phyloP scores from a whole-genome alignment of 2,113 vertebrate genomes.

The Pterocles gutturalis region DNA sequence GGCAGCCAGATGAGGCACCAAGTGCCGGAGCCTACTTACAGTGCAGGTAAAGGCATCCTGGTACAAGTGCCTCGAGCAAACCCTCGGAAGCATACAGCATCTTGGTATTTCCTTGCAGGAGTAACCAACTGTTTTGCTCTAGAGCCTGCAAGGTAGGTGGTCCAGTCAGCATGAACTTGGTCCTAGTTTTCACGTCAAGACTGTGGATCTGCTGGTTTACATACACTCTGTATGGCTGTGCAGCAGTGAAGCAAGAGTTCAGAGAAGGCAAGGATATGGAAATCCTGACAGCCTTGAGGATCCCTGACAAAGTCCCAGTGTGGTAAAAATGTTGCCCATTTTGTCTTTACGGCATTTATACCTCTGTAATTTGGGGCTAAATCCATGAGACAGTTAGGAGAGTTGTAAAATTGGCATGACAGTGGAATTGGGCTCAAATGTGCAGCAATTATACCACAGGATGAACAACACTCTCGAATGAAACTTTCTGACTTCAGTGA shows the following conservation, averaged over 20 bases:
- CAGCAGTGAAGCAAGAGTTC: neutral
- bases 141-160: neutral
- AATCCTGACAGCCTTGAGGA: neutral
- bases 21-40: neutral
- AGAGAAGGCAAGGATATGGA: neutral
- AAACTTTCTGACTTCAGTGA: neutral
- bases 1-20: rapidly evolving
- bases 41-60: neutral
- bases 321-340: neutral
- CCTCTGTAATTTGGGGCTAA: neutral
- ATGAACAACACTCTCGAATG: neutral
- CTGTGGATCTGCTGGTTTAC: neutral
- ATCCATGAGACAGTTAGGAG: neutral
- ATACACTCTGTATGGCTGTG: neutral
- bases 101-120: neutral
- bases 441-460: neutral
- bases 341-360: neutral
- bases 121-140: neutral
- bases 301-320: neutral
- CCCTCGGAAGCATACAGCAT: neutral
- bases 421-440: neutral
- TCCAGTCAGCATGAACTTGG: neutral
- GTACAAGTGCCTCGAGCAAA: neutral
- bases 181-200: neutral
- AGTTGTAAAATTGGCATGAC: neutral